Base-by-base conservation (phyloP, 2,797 vertebrate species). In the Epinephelus malabaricus region DNA sequence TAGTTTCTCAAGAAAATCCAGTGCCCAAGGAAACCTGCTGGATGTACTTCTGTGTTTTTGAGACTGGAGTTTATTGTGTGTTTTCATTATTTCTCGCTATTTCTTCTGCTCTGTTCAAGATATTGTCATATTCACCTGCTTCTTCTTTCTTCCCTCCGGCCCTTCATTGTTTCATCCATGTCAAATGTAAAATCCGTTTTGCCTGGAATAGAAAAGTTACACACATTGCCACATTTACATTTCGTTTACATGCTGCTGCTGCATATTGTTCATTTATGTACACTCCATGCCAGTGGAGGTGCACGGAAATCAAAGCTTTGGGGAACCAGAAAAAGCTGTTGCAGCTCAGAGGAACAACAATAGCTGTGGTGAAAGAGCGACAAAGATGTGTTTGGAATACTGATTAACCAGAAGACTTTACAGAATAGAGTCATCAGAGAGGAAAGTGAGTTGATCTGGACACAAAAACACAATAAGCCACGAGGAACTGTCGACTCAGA, bases 241-340 rank as follows among this genome's bases (percentile, higher is more conserved):
- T 23, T 23, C 1, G 1, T 47, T 23, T 15, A 55, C 43, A 21
- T 55, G 21, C 60, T 56, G 43, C 5, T 23, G n/a, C 19, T 19
- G 62, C 19, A 27, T 64, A 56, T 65, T 23, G 9, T 67, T 72
- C 2, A 23, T 73, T 25, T 61, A 25, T 21, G 43, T 21, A 49
- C 6, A 14, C 40, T 47, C 5, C 2, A 15, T 53, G 55, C 47
- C 25, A 25, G 25, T 47, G 25, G 25, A 21, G 14, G 38, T 21
- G 46, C 73, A 68, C 43, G 9, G 46, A 53, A 10, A 67, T 59
- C 17, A 51, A 59, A 59, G 14, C 46, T 58, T 38, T 1, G 23
- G 50, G 25, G 46, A 49, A 49, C 3, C 4, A 40, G 17, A 19
- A 1, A 59, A 23, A 50, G 25, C 68, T 59, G 19, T n/a, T 25